Base-by-base conservation (phyloP, 30 jellyfish, hydroid and myxozoan genomes). In the Hydractinia symbiolongicarpus region DNA sequence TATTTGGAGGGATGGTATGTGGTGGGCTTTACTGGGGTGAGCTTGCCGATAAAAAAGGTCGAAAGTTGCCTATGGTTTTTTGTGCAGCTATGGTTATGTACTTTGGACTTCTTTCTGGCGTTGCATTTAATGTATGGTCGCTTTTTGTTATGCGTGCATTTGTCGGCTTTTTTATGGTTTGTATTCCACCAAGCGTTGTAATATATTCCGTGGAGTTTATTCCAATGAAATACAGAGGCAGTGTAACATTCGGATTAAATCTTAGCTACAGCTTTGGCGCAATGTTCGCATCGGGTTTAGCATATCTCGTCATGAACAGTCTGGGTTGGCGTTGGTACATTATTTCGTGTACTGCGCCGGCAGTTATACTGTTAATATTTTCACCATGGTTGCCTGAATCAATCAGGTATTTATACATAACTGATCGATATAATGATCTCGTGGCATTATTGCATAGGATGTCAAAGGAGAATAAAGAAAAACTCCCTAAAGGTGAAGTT, bases 311-410 rank as follows among this genome's bases (percentile, higher is more conserved):
- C 1, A 6, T 64, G 74, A 64, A 64, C 4, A 7, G 7, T 64
- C 40, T 64, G 4, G 74, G 74, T n/a, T 64, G 74, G 74, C 19
- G 16, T n/a, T 7, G 9, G 9, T 64, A n/a, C 40, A n/a, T 64
- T 4, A n/a, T 64, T 44, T 6, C 4, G 19, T 64, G 19, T 64
- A 13, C 74, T 7, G 9, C 40, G 40, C 74, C 74, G 16, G 16
- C 74, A 13, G 6, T 64, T 44, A 64, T 64, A 7, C 52, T 51
- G 8, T 64, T 13, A 64, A 6, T 6, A 6, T n/a, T 51, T 7
- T 64, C 74, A 64, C 19, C 40, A 7, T 64, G 74, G 74, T n/a
- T 64, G 8, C 74, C 74, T 7, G 74, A 64, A 64, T 64, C 74
- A n/a, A 6, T 64, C 19, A 44, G 74, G 8, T 64, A 64, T 13